Evolutionary conservation across 2,888 invertebrate genomes (phyloP).

Genomic region (Bellardia bayeri): DNA sequence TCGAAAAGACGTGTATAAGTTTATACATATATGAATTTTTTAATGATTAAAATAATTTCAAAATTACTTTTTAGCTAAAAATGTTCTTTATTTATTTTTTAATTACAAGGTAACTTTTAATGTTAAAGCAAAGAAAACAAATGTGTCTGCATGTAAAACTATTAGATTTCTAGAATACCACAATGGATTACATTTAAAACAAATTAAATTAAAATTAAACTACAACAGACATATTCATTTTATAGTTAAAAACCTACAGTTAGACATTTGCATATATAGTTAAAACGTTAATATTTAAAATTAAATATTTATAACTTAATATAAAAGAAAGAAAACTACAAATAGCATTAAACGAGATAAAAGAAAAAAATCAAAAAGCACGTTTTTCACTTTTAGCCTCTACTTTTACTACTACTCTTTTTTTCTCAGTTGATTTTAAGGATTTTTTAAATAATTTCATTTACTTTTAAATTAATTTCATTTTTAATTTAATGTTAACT

Average conservation of each 20-base stretch:
- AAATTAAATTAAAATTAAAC: conserved; percentile 73
- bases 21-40: conserved; percentile 72
- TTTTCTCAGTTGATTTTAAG: conserved; percentile 67
- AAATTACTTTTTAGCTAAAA: conserved; percentile 72
- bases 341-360: conserved; percentile 72
- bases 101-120: conserved; percentile 70
- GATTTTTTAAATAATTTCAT: conserved; percentile 58
- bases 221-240: conserved; percentile 75
- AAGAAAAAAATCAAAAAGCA: conserved; percentile 67
- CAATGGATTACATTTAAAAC: conserved; percentile 71
- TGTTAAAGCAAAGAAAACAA: conserved; percentile 70
- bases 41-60: conserved; percentile 71
- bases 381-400: conserved; percentile 71
- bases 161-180: conserved; percentile 72
- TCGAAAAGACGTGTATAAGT: conserved; percentile 67
- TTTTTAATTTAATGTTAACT: conserved; percentile 66
- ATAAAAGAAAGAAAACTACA: conserved; percentile 70
- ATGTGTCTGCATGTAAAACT: conserved; percentile 74
- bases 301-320: conserved; percentile 72
- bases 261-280: conserved; percentile 74
- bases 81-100: conserved; percentile 70
- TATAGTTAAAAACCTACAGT: conserved; percentile 73
- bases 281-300: conserved; percentile 73
- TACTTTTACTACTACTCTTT: conserved; percentile 59
- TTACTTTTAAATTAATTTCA: conserved; percentile 56